Base-by-base conservation (phyloP, 2,797 vertebrate species). In the Xerus rutilus region DNA sequence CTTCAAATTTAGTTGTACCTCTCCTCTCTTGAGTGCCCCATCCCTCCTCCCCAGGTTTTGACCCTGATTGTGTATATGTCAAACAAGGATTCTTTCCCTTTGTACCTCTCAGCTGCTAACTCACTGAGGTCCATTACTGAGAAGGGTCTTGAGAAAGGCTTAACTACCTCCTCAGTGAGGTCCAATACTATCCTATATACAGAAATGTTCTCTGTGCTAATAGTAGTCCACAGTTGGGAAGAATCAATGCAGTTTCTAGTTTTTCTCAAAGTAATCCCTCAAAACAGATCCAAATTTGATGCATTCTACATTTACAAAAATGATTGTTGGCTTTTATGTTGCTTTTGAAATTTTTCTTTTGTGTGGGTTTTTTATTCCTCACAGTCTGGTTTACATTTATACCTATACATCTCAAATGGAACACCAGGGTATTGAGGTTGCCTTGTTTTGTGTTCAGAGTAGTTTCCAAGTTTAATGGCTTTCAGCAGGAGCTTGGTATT, bases 391-490 rank as follows among this genome's bases (percentile, higher is more conserved):
- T 91, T 95, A 25, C n/a, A 32, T 92, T 90, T 96, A 69, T 94
- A 89, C 25, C 45, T 86, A 0, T 45, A 20, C 5, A 15, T 94
- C 59, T 95, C 76, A 94, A 23, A 85, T 81, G 70, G 65, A 65
- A 39, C 64, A 54, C 10, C 57, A n/a, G 62, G 23, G 72, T 95
- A 28, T 43, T 87, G 73, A 85, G 64, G 64, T 87, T 85, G 62
- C 32, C 82, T 92, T 88, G 59, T 87, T 83, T 88, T 95, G 21
- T 90, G 49, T 69, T 95, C 32, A 70, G 35, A 94, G 47, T 86
- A 57, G 43, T 95, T 95, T 96, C 90, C 47, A 84, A 69, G 65
- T 89, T 72, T 72, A 79, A n/a, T 93, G 84, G 78, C 62, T 96
- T 89, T 95, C 35, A 49, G n/a, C 43, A 94, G 65, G 86, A 91